Percentiles rank a stretch among this genome's conserved stretches.
These are phyloP conservation scores for Halotydeus destructor DNA, from an alignment of 1,140 invertebrate genomes.

Conservation along the genomic window DNA sequence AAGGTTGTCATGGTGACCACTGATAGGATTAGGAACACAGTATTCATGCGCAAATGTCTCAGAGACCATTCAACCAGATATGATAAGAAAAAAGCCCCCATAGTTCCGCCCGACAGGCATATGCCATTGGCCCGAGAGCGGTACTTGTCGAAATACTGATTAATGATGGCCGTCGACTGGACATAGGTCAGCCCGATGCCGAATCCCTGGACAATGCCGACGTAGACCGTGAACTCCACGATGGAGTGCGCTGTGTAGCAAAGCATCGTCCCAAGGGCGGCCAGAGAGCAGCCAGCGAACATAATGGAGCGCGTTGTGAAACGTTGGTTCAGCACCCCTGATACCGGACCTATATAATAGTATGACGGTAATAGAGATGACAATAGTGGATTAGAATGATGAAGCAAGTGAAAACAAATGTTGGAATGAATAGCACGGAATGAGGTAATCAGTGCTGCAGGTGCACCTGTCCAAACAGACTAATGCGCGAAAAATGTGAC, in stretches of 20 bases:
- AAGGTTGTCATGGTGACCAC: neutral
- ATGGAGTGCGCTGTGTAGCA: constrained; percentile 13
- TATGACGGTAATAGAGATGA: too few relatives aligned
- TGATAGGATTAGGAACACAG: neutral
- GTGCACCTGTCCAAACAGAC: too few relatives aligned
- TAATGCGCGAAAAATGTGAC: too few relatives aligned
- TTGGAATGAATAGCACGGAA: too few relatives aligned
- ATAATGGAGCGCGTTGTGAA: constrained; percentile 10
- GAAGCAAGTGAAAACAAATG: too few relatives aligned
- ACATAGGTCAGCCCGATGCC: constrained; percentile 22
- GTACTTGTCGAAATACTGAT: constrained; percentile 22
- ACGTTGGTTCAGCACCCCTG: constrained; percentile 13
- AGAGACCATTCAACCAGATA: neutral
- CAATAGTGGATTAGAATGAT: too few relatives aligned
- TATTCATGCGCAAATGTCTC: neutral
- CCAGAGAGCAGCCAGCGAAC: constrained; percentile 9
- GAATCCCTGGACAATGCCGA: constrained; percentile 19
- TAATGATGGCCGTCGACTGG: constrained; percentile 22
- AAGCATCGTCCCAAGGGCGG: constrained; percentile 12
- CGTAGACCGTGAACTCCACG: constrained; percentile 11
- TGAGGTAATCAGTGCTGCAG: too few relatives aligned
- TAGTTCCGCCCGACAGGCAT: neutral
- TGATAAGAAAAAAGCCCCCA: constrained; percentile 1
- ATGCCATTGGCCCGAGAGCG: constrained; percentile 21
- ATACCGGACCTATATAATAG: constrained; percentile 15